These are phyloP conservation scores for Cyprinella venusta DNA, from an alignment of 2,797 vertebrate genomes.

Conservation along the genomic window DNA sequence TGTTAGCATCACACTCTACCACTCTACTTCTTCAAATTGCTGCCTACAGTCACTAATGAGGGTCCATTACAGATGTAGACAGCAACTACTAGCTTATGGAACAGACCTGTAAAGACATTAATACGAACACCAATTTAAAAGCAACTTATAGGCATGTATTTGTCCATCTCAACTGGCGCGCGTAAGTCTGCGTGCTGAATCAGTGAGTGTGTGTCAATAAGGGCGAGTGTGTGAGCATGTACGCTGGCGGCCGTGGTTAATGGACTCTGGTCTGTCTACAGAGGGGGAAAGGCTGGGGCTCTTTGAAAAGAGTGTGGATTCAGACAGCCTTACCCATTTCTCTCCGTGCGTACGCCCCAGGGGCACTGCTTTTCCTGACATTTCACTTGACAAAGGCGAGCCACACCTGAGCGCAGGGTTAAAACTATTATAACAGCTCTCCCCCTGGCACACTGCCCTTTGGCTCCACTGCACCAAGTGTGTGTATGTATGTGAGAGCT, in stretches of 20 bases:
- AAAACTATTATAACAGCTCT: slow-evolving; percentile 79
- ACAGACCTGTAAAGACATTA: neutral
- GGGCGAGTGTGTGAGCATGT: slow-evolving; percentile 46
- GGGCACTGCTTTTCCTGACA: slow-evolving; percentile 80
- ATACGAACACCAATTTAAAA: neutral
- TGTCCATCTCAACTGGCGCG: slow-evolving; percentile 21
- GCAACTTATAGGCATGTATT: slow-evolving; percentile 26
- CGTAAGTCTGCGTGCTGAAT: slow-evolving; percentile 20
- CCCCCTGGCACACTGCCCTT: slow-evolving; percentile 75
- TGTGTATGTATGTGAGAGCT: slow-evolving; percentile 54
- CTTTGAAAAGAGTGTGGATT: slow-evolving; percentile 60
- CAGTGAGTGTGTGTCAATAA: slow-evolving; percentile 35
- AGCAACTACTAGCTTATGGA: neutral
- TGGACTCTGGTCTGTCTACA: slow-evolving; percentile 58
- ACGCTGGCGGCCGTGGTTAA: slow-evolving; percentile 45
- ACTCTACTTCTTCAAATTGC: too few relatives aligned
- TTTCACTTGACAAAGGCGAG: slow-evolving; percentile 82
- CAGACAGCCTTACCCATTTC: slow-evolving; percentile 55
- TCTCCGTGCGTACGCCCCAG: slow-evolving; percentile 62
- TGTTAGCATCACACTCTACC: neutral
- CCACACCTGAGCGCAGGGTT: slow-evolving; percentile 81
- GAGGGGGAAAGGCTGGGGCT: slow-evolving; percentile 46
- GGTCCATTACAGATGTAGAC: neutral
- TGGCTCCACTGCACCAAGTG: slow-evolving; percentile 71
- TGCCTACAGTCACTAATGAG: neutral